Percentiles rank a stretch among this genome's conserved stretches.
Evolutionary conservation across 2,113 vertebrate species (phyloP).

Genomic region (Gambusia holbrooki): DNA sequence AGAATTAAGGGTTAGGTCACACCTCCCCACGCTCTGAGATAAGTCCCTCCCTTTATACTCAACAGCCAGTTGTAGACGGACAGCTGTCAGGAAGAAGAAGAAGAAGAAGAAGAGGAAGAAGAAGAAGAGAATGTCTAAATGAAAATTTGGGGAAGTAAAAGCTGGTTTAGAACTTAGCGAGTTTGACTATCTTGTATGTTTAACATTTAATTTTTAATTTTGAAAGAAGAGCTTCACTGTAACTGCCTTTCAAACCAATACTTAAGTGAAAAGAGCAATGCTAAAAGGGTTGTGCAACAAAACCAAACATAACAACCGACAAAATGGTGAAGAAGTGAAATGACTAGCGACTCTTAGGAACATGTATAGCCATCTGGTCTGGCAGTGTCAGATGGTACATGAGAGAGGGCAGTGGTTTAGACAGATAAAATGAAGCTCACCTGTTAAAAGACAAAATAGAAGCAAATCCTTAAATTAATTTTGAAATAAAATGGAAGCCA

Average conservation of each 20-base stretch:
- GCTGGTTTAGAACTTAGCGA: background rate
- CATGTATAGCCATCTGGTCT: too few relatives aligned
- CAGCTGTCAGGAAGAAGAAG: conserved; percentile 32
- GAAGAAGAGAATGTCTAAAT: background rate
- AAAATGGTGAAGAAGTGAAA: too few relatives aligned
- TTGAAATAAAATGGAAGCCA: too few relatives aligned
- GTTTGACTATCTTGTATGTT: background rate
- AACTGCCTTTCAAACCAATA: background rate
- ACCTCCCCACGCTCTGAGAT: conserved; percentile 69
- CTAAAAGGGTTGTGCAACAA: background rate
- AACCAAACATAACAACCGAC: background rate
- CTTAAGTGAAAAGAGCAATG: background rate
- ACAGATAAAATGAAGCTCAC: too few relatives aligned
- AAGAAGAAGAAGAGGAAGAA: background rate
- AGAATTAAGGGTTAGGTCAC: conserved; percentile 61
- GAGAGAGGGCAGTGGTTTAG: too few relatives aligned
- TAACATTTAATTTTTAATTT: background rate
- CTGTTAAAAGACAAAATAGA: too few relatives aligned
- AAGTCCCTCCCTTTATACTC: conserved; percentile 42
- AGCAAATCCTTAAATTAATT: too few relatives aligned
- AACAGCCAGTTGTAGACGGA: conserved; percentile 16
- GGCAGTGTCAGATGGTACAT: too few relatives aligned
- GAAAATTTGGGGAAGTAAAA: background rate
- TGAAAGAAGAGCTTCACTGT: background rate
- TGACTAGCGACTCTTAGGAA: too few relatives aligned